Evolutionary conservation across 2,797 vertebrate genomes (phyloP), one percentile per base, ranked within the genome.

Genomic region (Florisuga fusca): DNA sequence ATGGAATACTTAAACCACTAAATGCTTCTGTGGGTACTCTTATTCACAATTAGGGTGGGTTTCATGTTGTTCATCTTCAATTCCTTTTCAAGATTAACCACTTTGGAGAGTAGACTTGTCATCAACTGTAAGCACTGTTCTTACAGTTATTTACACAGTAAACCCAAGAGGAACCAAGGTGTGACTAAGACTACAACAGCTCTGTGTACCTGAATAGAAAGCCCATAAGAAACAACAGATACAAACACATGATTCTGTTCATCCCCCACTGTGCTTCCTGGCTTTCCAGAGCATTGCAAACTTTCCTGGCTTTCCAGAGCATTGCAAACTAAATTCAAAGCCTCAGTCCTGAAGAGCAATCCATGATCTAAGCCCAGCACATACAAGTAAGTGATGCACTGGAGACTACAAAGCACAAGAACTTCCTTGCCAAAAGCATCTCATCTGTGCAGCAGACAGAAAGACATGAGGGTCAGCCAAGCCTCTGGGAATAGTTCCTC

Each of bases 1-100:
- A 90, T 41, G 46, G 75, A 95, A 93, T 89, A 71, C 68, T 89
- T 85, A 92, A 89, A 67, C 20, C 38, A 84, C 66, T 92, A 92
- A 95, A 90, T 78, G 84, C 61, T 85, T 27, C 0, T 45, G 50
- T 50, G 50, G 41, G 54, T 68, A 76, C 66, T 86, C 66, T 78
- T 59, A 36, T 76, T 95, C 61, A 57, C 59, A 94, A 83, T 85
- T 85, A 66, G 26, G 20, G 41, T 63, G 59, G 77, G 86, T 76
- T 92, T 84, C 62, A 54, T 7, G 7, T 54, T 85, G 74, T 73
- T 92, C 33, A 74, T 74, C n/a, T 67, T 79, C 46, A 92, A 84
- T 82, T 94, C 7, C 48, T 90, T 94, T 88, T 54, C 50, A 71
- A 51, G 46, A 84, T 75, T 72, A 90, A 81, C 73, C 77, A 13